phyloP scores from a whole-genome alignment of 2,113 vertebrate genomes.

The Scalopus aquaticus region DNA sequence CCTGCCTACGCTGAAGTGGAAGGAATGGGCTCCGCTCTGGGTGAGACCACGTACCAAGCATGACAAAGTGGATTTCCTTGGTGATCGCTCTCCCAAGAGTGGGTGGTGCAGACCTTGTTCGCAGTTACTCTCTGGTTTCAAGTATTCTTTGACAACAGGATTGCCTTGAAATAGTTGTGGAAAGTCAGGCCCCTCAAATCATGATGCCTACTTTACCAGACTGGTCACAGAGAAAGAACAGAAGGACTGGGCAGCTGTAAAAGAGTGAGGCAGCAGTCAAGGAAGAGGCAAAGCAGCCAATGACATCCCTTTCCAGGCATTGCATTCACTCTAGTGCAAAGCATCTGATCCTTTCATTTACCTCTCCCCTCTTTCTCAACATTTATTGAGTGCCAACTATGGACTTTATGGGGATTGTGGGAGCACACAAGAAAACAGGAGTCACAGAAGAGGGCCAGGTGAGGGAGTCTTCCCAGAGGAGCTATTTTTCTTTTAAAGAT shows the following conservation, averaged over 20 bases:
- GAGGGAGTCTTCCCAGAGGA: neutral
- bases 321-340: neutral
- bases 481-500: no score
- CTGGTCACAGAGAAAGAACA: neutral
- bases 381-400: neutral
- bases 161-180: neutral
- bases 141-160: neutral
- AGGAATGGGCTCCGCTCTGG: neutral
- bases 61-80: neutral
- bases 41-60: no score
- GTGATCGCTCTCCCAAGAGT: neutral
- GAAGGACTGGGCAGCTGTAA: neutral
- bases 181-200: neutral
- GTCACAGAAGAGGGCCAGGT: neutral
- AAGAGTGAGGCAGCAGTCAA: neutral
- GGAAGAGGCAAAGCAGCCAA: rapidly evolving
- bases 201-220: neutral
- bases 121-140: neutral
- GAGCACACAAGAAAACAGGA: neutral
- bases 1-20: neutral
- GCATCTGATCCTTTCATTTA: neutral
- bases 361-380: neutral
- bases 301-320: neutral
- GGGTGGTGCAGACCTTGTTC: neutral
- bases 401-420: neutral